Conservation (phyloP, 2,113 vertebrate species). For the Nannospalax galili region DNA sequence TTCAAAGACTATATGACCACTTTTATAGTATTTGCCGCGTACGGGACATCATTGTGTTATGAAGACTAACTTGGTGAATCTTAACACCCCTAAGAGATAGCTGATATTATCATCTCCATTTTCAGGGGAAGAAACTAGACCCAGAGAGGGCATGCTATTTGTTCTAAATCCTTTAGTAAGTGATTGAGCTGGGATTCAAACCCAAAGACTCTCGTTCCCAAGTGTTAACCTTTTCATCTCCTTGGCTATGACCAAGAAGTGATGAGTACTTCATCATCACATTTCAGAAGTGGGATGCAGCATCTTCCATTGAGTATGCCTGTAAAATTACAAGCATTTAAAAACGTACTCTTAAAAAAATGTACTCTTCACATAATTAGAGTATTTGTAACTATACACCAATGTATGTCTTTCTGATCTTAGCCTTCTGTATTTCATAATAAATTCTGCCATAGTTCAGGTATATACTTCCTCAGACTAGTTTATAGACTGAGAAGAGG, state of each 20-base stretch:
- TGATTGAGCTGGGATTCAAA: background rate
- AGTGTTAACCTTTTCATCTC: background rate
- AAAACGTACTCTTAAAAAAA: too few species aligned
- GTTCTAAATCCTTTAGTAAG: background rate
- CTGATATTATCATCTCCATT: background rate
- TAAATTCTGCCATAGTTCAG: background rate
- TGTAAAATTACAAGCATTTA: background rate
- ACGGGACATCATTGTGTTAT: background rate
- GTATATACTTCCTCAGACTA: background rate
- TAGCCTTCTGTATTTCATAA: background rate
- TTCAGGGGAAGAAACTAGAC: background rate
- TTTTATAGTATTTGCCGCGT: background rate
- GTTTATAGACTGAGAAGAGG: background rate
- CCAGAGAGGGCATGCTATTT: background rate
- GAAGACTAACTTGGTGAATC: background rate
- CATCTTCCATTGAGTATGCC: background rate
- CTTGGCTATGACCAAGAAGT: background rate
- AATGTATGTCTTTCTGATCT: background rate
- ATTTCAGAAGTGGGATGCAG: background rate
- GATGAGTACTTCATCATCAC: background rate
- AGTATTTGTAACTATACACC: background rate
- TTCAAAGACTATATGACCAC: background rate
- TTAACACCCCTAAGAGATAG: background rate
- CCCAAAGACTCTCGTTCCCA: background rate
- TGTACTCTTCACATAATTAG: background rate